These are phyloP conservation scores for Electrophaes corylata DNA, from an alignment of 2,888 invertebrate species.

Conservation along the genomic window DNA sequence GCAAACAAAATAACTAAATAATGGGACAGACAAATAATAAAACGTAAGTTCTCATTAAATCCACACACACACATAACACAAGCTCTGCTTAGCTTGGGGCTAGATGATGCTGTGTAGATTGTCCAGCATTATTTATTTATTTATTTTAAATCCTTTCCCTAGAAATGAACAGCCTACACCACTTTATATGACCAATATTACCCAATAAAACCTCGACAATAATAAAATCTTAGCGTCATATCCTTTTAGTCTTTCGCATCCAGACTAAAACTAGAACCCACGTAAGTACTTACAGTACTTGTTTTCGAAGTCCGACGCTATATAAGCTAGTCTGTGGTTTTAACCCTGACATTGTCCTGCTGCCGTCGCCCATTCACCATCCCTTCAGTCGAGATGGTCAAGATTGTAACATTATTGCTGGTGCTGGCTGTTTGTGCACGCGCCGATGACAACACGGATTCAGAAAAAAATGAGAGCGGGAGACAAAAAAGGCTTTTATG, in stretches of 20 bases:
- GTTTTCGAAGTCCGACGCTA: conserved; percentile 69
- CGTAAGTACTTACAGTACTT: conserved; percentile 65
- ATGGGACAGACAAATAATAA: no score
- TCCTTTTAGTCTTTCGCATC: conserved; percentile 75
- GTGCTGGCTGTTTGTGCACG: conserved; percentile 44
- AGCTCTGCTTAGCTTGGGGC: no score
- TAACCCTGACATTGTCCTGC: conserved; percentile 80
- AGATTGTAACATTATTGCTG: conserved; percentile 51
- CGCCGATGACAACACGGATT: conserved; percentile 28
- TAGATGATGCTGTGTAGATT: no score
- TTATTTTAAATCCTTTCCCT: conserved; percentile 17
- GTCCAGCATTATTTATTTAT: no score
- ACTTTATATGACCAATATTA: conserved; percentile 12
- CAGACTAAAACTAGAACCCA: conserved; percentile 76
- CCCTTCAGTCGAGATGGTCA: conserved; percentile 54
- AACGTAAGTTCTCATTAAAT: no score
- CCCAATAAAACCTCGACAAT: conserved; percentile 23
- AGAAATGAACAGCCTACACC: conserved; percentile 11
- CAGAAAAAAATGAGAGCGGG: conserved; percentile 33
- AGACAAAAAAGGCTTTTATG: conserved; percentile 67
- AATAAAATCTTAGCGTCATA: conserved; percentile 48
- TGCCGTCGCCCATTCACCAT: conserved; percentile 51
- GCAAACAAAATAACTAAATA: not conserved
- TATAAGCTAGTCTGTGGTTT: conserved; percentile 74
- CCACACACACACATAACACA: no score